Base-by-base conservation (phyloP, 2,888 invertebrate genomes). In the Abrostola tripartita region DNA sequence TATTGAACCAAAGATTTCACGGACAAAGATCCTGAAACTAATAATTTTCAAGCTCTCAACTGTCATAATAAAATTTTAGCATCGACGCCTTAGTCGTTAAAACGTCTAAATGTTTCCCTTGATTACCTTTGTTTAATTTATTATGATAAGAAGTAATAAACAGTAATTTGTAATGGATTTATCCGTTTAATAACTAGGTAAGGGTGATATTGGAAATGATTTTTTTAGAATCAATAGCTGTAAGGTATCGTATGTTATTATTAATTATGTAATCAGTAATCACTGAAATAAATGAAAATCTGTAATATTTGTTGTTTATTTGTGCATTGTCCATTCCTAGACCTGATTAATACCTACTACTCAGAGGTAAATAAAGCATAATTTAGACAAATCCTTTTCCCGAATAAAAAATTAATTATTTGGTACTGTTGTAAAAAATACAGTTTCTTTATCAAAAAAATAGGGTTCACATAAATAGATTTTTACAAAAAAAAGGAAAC, bases 121-220 rank as follows among this genome's bases (percentile, higher is more conserved):
- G 50, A 76, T 68, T 81, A 75, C 38, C 53, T 65, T 75, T 14
- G 7, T 81, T 77, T 77, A 66, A 75, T 81, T 81, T 76, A 81
- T 76, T 71, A 78, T 74, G 61, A 75, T 73, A 77, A 74, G 40
- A 74, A 81, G 52, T 76, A 84, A 65, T 76, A 88, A 90, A 88
- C 88, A 85, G 89, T 92, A 92, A 88, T 89, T 91, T 91, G 90
- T 91, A 92, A 91, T 88, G 92, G 91, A 92, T 90, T 91, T 91
- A 90, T 93, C 90, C 89, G 88, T 90, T 90, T 89, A 92, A 90
- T 91, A 92, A 92, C 85, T 93, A 93, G 90, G 78, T 93, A 94
- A 94, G 94, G 85, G 90, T 92, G 92, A 93, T 93, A 94, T 93
- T 93, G 94, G 93, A 94, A 94, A 93, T 93, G 94, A 93, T 93